These are phyloP conservation scores for Erpobdella octoculata DNA, from an alignment of 2,888 invertebrate genomes.

Conservation along the genomic window DNA sequence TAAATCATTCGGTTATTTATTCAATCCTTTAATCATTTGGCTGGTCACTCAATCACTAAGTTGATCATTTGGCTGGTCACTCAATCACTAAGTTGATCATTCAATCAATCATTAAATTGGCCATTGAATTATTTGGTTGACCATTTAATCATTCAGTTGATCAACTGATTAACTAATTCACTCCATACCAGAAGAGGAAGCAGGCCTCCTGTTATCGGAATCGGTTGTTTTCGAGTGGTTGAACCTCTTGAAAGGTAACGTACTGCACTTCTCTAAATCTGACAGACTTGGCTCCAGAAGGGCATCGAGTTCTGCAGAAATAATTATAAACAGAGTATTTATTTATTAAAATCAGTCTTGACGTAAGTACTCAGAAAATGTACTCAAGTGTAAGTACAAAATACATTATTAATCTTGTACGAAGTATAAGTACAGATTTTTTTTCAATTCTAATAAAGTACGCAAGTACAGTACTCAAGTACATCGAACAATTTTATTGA, in stretches of 20 bases:
- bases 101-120: not conserved
- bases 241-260: not conserved
- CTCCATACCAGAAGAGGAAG: not conserved
- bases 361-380: too few relatives aligned
- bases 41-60: not conserved
- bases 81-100: not conserved
- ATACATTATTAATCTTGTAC: too few relatives aligned
- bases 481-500: too few relatives aligned
- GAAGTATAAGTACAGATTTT: too few relatives aligned
- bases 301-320: slow-evolving; percentile 1
- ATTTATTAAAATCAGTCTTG: too few relatives aligned
- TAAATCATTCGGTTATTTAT: not conserved
- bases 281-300: not conserved
- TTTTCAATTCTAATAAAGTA: too few relatives aligned
- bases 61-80: not conserved
- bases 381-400: too few relatives aligned
- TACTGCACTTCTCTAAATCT: slow-evolving; percentile 2
- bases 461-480: too few relatives aligned
- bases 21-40: not conserved
- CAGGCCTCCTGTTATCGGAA: not conserved
- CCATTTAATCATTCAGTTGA: not conserved
- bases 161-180: not conserved
- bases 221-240: not conserved
- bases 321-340: too few relatives aligned
- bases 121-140: not conserved